Evolutionary conservation across 2,888 invertebrate species (phyloP), one percentile per base, ranked within the genome.

Genomic region (Furcula furcula): DNA sequence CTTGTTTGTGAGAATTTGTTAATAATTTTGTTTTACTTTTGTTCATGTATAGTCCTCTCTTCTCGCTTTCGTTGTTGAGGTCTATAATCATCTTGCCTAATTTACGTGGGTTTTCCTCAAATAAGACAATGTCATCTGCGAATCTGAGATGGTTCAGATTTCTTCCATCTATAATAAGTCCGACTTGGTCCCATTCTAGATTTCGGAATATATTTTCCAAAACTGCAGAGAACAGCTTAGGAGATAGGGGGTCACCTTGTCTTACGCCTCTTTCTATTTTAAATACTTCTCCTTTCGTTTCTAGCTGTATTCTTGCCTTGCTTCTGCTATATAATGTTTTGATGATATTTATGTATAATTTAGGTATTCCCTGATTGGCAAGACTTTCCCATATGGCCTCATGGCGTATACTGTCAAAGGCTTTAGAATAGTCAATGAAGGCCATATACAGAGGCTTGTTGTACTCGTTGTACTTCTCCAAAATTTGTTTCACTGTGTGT

Each of bases 381-480:
- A 27, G 27, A 16, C 27, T 27, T 16, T n/a, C 9, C 27, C 27
- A 27, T 12, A 27, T 7, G 3, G 14, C 9, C n/a, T 19, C 12
- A 19, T 29, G 7, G 28, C 10, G 30, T 12, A 10, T 6, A 4
- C 19, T 22, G 11, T 29, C 11, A 1, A 12, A 21, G 9, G 12
- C n/a, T n/a, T n/a, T n/a, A n/a, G n/a, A n/a, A n/a, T n/a, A n/a
- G n/a, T n/a, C n/a, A n/a, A n/a, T n/a, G 9, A 23, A 29, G n/a
- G 10, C 13, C 6, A 31, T 16, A 3, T 31, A 31, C 3, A 31
- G 16, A 1, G 9, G 2, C 11, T 31, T 31, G 9, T 31, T 18
- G 5, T 31, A 25, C 9, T 31, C 31, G 4, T 25, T 31, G 31
- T 19, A 25, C 12, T 31, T 31, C n/a, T 31, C 12, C 4, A 31